Conservation (phyloP, 2,888 invertebrate species). For the Hemicrepidius hirtus region DNA sequence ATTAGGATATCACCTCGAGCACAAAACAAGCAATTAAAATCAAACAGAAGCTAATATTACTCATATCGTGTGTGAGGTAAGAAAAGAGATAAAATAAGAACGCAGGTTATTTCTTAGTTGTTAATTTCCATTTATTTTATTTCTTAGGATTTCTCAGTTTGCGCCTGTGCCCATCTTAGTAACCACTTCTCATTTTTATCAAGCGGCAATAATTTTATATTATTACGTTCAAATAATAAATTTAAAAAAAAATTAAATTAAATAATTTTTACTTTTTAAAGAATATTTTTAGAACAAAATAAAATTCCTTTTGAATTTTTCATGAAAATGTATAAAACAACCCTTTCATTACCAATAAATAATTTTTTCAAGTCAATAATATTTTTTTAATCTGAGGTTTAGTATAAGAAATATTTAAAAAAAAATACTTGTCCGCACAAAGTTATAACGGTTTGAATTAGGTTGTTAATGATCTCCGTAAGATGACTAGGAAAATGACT, state of each 20-base stretch:
- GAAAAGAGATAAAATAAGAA: constrained; percentile 39
- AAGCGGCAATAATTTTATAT: constrained; percentile 24
- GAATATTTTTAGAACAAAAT: too few relatives aligned
- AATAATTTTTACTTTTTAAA: too few relatives aligned
- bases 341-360: too few relatives aligned
- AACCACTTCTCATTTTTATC: constrained; percentile 15
- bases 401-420: too few relatives aligned
- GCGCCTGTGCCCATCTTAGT: constrained; percentile 48
- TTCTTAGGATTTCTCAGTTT: constrained; percentile 51
- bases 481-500: constrained; percentile 54
- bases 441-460: constrained; percentile 21
- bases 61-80: constrained; percentile 47
- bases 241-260: too few relatives aligned
- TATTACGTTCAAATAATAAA: too few relatives aligned
- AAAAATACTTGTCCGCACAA: constrained; percentile 24
- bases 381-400: too few relatives aligned
- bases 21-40: constrained; percentile 28
- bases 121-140: constrained; percentile 54
- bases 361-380: too few relatives aligned
- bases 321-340: too few relatives aligned
- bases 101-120: constrained; percentile 50
- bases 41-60: constrained; percentile 48
- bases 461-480: constrained; percentile 52
- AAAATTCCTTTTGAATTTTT: too few relatives aligned
- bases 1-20: constrained; percentile 34